Evolutionary conservation across 2,797 vertebrate genomes (phyloP), one percentile per base, ranked within the genome.

Genomic region (Phyllotis vaccarum): DNA sequence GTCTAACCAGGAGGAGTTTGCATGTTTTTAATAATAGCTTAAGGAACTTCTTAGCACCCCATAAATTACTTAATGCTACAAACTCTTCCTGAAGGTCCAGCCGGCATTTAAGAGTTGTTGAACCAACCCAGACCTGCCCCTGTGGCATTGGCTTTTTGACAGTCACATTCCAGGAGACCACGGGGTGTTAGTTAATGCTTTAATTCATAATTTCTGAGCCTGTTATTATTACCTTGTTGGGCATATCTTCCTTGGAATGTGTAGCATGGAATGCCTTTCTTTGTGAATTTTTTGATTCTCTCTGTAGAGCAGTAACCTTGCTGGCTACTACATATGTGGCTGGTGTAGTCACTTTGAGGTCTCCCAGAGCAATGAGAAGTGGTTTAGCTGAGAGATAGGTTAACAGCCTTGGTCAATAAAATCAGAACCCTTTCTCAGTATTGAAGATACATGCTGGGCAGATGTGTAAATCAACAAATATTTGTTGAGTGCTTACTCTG

Each of bases 31-130:
- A 99, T 99, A 98, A 98, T 98, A 98, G 98, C 98, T 98, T 98
- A 98, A 99, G 98, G 98, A 99, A 98, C 98, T 98, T 99, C 98
- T 98, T 99, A 98, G 97, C 98, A 98, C 98, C 98, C 98, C 98
- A 98, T 99, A 98, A 99, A 98, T 98, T 98, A 98, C 98, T 98
- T 98, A 98, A 98, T 97, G 97, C 98, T 98, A 98, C 98, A 97
- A 98, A 98, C 97, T 97, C 98, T 98, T 98, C 98, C 98, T 98
- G 98, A 97, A 97, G 82, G 97, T 98, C 97, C 98, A 97, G 97
- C 95, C 88, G 68, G 98, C 90, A 78, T 89, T 82, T 96, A 75
- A 89, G 89, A 93, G 86, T 86, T 54, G 37, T 81, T 82, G 93
- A 85, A 88, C 80, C 97, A 66, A 81, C 56, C 74, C 96, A 96